These are phyloP conservation scores for Metridium senile DNA, from an alignment of 92 coral and sea anemone species.

Conservation along the genomic window DNA sequence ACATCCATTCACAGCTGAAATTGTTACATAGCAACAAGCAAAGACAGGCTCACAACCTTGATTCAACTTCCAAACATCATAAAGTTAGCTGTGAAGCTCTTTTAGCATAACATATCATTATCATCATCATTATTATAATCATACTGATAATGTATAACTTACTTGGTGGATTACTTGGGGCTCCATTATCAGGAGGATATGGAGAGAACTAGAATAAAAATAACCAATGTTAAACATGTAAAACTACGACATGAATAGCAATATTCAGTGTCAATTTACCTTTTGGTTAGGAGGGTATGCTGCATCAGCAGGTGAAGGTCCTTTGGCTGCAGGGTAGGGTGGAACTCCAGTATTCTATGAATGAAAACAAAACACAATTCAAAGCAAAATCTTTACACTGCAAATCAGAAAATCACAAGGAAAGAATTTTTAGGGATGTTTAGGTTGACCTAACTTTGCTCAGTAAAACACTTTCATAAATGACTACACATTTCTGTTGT, in stretches of 20 bases:
- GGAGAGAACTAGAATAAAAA: conserved; percentile 17
- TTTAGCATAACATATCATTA: background rate
- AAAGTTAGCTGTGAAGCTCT: too few species aligned
- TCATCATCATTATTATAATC: background rate
- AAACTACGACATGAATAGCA: too few species aligned
- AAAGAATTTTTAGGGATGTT: too few species aligned
- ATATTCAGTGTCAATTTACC: background rate
- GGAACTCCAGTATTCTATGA: conserved; percentile 34
- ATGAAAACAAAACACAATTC: background rate
- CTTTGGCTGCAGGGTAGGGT: conserved; percentile 54
- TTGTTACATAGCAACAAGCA: too few species aligned
- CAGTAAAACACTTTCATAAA: too few species aligned
- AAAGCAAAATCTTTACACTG: background rate
- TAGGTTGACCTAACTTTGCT: too few species aligned
- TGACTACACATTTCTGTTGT: too few species aligned
- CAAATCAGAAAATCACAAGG: background rate
- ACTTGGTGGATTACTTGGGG: conserved; percentile 25
- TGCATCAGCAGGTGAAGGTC: conserved; percentile 30
- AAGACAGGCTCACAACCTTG: too few species aligned
- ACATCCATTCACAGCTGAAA: too few species aligned
- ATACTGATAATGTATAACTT: background rate
- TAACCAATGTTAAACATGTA: background rate
- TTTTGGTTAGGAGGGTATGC: conserved; percentile 18
- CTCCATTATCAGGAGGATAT: conserved; percentile 33
- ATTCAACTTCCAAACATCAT: too few species aligned